A percentile compares a stretch with the other conserved stretches of the same genome.
phyloP scores from a whole-genome alignment of 2,113 vertebrate genomes.

The Dissostichus mawsoni region DNA sequence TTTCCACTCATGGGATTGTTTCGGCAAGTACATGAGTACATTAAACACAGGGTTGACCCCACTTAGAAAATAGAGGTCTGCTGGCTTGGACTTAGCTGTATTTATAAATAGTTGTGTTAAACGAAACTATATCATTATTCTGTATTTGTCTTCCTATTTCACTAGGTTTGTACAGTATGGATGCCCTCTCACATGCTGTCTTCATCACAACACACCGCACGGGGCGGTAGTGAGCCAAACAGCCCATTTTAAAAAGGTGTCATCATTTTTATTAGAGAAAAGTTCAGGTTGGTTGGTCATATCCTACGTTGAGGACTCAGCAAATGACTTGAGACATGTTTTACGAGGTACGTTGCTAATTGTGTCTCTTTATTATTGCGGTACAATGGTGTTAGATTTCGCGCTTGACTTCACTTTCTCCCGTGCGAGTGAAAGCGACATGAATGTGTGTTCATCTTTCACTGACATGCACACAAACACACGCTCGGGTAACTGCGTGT shows the following conservation, averaged over 20 bases:
- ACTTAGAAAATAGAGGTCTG: not conserved
- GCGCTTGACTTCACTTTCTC: conserved; percentile 51
- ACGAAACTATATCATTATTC: accelerated
- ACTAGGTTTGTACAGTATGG: no score
- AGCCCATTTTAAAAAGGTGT: conserved; percentile 29
- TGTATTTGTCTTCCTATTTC: not conserved
- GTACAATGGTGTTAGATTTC: not conserved
- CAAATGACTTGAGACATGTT: not conserved
- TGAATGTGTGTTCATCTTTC: conserved; percentile 18
- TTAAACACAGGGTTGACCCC: not conserved
- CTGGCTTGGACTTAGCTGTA: not conserved
- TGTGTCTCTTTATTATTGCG: not conserved
- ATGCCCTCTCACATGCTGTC: conserved; percentile 2
- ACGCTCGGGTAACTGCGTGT: not conserved
- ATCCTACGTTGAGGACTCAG: not conserved
- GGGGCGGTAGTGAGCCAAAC: conserved; percentile 45
- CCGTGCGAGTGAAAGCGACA: not conserved
- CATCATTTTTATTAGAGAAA: conserved; percentile 52
- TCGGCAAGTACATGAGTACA: not conserved
- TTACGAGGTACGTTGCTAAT: not conserved
- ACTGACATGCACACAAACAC: not conserved
- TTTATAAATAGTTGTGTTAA: not conserved
- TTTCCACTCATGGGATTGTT: not conserved
- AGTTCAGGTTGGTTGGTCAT: conserved; percentile 36
- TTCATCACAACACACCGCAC: conserved; percentile 19